These are phyloP conservation scores for Xiphophorus couchianus DNA, from an alignment of 2,113 vertebrate genomes.

Conservation along the genomic window DNA sequence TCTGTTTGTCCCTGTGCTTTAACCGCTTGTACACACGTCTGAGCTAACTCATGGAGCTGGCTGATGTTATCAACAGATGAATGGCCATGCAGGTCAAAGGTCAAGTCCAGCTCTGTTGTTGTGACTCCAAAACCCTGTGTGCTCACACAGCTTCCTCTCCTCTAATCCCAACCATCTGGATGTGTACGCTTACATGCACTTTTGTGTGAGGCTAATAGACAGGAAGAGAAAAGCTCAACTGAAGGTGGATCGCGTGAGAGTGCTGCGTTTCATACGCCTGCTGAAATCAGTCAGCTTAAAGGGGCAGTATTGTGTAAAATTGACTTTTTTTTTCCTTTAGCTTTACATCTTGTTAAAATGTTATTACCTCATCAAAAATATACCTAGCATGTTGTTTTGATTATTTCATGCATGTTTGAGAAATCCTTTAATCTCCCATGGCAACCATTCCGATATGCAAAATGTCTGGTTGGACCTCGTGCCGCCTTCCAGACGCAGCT, in stretches of 20 bases:
- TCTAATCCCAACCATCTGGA: conserved; percentile 67
- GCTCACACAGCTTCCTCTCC: conserved; percentile 64
- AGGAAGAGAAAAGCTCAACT: conserved; percentile 14
- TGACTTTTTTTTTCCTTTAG: no score
- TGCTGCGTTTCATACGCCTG: neutral
- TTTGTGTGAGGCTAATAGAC: conserved; percentile 42
- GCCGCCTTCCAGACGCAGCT: no score
- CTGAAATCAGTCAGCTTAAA: conserved; percentile 32
- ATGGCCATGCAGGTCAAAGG: conserved; percentile 65
- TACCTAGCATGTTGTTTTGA: no score
- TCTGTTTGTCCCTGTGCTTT: conserved; percentile 19
- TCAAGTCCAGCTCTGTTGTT: conserved; percentile 74
- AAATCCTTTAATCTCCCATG: no score
- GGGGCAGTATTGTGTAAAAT: no score
- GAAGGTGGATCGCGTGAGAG: conserved; percentile 5
- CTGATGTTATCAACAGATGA: conserved; percentile 74
- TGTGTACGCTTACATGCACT: conserved; percentile 26
- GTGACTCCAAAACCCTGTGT: conserved; percentile 62
- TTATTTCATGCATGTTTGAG: no score
- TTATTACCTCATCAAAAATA: no score
- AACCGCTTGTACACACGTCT: conserved; percentile 49
- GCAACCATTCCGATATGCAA: no score
- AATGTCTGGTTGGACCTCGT: no score
- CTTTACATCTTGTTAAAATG: no score
- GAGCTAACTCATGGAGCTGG: conserved; percentile 35